These are phyloP conservation scores for Caenorhabditis briggsae DNA, from an alignment of 1,140 invertebrate species.

Conservation along the genomic window DNA sequence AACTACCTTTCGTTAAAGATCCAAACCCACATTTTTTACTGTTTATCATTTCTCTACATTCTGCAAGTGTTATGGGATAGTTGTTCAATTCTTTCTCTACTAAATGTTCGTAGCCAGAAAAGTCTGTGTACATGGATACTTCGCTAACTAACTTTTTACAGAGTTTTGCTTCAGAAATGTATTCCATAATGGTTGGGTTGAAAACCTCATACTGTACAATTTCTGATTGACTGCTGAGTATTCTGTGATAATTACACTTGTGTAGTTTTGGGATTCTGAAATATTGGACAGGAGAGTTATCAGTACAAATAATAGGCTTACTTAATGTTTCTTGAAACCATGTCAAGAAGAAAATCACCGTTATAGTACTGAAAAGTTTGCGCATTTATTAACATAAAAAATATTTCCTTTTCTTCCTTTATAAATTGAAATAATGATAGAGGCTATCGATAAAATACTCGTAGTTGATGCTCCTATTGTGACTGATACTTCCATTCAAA, in stretches of 20 bases:
- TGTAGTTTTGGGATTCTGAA: constrained; percentile 64
- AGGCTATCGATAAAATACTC: constrained; percentile 58
- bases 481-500: constrained; percentile 60
- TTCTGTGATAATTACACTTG: constrained; percentile 60
- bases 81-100: constrained; percentile 66
- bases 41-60: constrained; percentile 58
- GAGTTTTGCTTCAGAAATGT: constrained; percentile 56
- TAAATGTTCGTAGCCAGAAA: constrained; percentile 67
- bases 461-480: constrained; percentile 59
- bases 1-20: constrained; percentile 33
- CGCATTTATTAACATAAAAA: constrained; percentile 54
- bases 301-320: constrained; percentile 65
- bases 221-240: constrained; percentile 66
- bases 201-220: constrained; percentile 65
- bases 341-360: constrained; percentile 53
- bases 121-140: constrained; percentile 67
- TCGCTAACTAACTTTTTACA: constrained; percentile 66
- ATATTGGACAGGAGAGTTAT: constrained; percentile 65
- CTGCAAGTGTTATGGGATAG: not conserved
- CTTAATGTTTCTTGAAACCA: constrained; percentile 18
- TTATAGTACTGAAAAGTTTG: constrained; percentile 30
- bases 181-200: constrained; percentile 64
- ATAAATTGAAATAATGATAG: constrained; percentile 17
- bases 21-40: constrained; percentile 63
- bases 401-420: not conserved